Evolutionary conservation across 2,888 invertebrate species (phyloP), one percentile per base, ranked within the genome.

Genomic region (Ectemnius cavifrons): DNA sequence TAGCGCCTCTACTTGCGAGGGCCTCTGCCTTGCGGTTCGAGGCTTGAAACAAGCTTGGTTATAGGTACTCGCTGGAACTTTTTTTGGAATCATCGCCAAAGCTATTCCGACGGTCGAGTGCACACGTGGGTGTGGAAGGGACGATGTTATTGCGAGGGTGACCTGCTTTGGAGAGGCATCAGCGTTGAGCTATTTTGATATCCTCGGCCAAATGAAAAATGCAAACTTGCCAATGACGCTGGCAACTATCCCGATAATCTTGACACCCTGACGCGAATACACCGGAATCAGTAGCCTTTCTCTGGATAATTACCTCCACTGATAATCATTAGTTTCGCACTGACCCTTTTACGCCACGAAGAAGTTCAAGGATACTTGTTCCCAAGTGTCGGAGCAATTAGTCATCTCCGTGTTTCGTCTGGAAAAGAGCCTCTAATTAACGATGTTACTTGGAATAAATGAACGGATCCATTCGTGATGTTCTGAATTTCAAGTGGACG

Each of bases 211-310:
- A 23, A n/a, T 27, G 63, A 27, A 63, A 63, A 63, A 52, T 14
- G n/a, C 20, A 16, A 37, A 18, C 18, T 28, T 18, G 56, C 23
- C 62, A 16, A 65, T 47, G 45, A 46, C 47, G 46, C 58, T 63
- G 71, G 63, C 71, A 67, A 20, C 13, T 45, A 52, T 56, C 66
- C 66, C 63, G 63, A 66, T 66, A 61, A 71, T 66, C 59, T 71
- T 13, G 28, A 45, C 49, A 20, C 47, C 62, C 16, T 20, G 49
- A 20, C 37, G 56, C 23, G 52, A 14, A 18, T 63, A 27, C 52
- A 63, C 28, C 49, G 52, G 27, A 23, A 37, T 37, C 37, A 11
- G 8, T 8, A 37, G 5, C 6, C 37, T 11, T 23, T 23, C 27
- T 16, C 13, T 52, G 16, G 28, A 2, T n/a, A n/a, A 23, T 28